Percentiles rank a stretch among this genome's conserved stretches.
These are phyloP conservation scores for Cladopsammia gracilis DNA, from an alignment of 64 coral and sea anemone genomes.

Conservation along the genomic window DNA sequence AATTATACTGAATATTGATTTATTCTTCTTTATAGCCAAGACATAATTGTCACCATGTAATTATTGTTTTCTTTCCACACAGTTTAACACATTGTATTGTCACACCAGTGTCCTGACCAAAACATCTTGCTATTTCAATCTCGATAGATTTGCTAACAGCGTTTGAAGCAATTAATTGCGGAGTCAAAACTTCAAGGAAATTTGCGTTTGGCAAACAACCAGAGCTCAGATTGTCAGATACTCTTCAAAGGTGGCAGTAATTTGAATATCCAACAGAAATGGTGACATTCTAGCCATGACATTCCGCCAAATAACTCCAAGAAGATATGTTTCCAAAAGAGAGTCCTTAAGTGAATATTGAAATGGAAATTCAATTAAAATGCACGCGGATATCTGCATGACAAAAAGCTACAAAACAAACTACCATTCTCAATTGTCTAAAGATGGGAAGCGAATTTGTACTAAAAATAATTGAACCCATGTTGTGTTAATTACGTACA, in stretches of 20 bases:
- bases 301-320: not conserved
- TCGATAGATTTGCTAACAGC: not conserved
- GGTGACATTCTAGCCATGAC: not conserved
- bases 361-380: not conserved
- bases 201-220: conserved; percentile 2
- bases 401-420: not conserved
- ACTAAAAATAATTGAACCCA: conserved; percentile 26
- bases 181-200: conserved; percentile 33
- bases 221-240: not conserved
- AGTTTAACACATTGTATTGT: not conserved
- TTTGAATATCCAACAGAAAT: not conserved
- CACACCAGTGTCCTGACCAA: not conserved
- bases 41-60: not conserved
- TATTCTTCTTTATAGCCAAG: not conserved
- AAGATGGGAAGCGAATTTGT: conserved; percentile 16
- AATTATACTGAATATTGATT: not conserved
- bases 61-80: not conserved
- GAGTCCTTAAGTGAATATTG: not conserved
- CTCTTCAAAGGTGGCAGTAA: not conserved
- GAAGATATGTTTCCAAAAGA: not conserved
- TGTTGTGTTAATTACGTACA: conserved; percentile 37
- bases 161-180: not conserved
- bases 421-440: not conserved
- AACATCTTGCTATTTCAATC: not conserved
- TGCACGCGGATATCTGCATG: not conserved